A percentile compares a stretch with the other conserved stretches of the same genome.
Conservation (phyloP, 2,888 invertebrate species). For the Lingula anatina region DNA sequence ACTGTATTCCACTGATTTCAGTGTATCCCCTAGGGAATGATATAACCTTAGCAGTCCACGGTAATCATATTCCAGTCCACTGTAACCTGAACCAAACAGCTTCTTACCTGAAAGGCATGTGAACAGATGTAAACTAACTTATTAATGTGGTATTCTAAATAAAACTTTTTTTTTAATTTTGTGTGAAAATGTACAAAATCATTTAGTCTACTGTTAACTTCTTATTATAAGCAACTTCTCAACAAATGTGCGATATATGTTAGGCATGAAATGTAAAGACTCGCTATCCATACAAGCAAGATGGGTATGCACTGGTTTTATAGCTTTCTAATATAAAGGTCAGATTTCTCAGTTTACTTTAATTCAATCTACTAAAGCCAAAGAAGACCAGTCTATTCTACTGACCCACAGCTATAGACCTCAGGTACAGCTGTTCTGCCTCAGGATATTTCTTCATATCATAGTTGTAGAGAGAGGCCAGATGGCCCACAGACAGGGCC, state of each 20-base stretch:
- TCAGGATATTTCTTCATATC: slow-evolving; percentile 83
- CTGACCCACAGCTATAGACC: slow-evolving; percentile 84
- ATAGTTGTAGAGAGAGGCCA: slow-evolving; percentile 91
- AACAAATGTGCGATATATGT: too few relatives aligned
- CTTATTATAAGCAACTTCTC: too few relatives aligned
- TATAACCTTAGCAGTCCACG: slow-evolving; percentile 83
- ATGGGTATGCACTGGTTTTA: too few relatives aligned
- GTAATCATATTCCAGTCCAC: slow-evolving; percentile 91
- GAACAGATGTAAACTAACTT: not conserved
- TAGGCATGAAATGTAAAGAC: too few relatives aligned
- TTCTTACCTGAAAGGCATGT: slow-evolving; percentile 63
- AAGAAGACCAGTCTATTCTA: too few relatives aligned
- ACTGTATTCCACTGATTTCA: slow-evolving; percentile 63
- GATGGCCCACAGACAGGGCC: slow-evolving; percentile 84
- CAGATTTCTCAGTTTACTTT: too few relatives aligned
- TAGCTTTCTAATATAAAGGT: too few relatives aligned
- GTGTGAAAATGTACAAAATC: too few relatives aligned
- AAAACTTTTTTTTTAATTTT: too few relatives aligned
- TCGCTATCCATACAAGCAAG: too few relatives aligned
- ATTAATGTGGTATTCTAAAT: not conserved
- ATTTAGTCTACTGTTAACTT: too few relatives aligned
- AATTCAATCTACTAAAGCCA: not conserved
- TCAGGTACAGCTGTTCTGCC: slow-evolving; percentile 79
- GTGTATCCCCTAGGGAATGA: slow-evolving; percentile 63
- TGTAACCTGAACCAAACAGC: slow-evolving; percentile 83